Conservation (phyloP, 2,888 invertebrate species). For the Rugalucina vietnamica region DNA sequence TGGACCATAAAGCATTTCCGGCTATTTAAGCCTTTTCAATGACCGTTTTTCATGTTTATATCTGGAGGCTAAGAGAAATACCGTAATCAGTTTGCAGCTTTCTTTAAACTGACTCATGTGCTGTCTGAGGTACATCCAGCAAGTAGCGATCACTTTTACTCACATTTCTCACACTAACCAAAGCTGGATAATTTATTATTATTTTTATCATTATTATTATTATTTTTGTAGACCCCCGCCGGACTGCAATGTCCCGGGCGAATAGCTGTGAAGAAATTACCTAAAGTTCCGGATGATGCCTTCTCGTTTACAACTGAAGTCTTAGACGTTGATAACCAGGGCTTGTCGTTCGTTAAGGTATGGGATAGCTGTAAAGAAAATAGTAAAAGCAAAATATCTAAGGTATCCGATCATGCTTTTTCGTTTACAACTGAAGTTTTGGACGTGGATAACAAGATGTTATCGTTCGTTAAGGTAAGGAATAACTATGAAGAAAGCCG, state of each 20-base stretch:
- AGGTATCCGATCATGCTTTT: constrained; percentile 63
- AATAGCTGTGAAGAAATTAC: constrained; percentile 57
- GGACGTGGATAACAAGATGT: constrained; percentile 39
- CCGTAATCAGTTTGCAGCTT: no score
- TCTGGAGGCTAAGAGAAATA: no score
- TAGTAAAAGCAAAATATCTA: constrained; percentile 61
- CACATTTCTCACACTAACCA: not conserved
- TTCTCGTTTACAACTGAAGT: constrained; percentile 71
- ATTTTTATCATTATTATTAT: not conserved
- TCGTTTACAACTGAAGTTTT: constrained; percentile 69
- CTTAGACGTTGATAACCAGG: constrained; percentile 47
- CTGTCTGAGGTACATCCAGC: no score
- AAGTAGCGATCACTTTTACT: no score
- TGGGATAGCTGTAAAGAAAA: no score
- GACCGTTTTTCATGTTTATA: no score
- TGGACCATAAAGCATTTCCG: no score
- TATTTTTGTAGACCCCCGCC: constrained; percentile 67
- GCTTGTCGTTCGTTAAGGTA: constrained; percentile 68
- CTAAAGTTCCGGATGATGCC: constrained; percentile 59
- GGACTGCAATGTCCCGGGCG: constrained; percentile 68
- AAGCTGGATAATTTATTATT: not conserved
- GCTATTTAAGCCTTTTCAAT: no score
- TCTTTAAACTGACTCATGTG: no score
- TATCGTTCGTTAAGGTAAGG: constrained; percentile 70
- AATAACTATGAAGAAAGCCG: no score